A percentile compares a stretch with the other conserved stretches of the same genome.
phyloP scores from a whole-genome alignment of 2,797 vertebrate species.

The Clarias pachynema region DNA sequence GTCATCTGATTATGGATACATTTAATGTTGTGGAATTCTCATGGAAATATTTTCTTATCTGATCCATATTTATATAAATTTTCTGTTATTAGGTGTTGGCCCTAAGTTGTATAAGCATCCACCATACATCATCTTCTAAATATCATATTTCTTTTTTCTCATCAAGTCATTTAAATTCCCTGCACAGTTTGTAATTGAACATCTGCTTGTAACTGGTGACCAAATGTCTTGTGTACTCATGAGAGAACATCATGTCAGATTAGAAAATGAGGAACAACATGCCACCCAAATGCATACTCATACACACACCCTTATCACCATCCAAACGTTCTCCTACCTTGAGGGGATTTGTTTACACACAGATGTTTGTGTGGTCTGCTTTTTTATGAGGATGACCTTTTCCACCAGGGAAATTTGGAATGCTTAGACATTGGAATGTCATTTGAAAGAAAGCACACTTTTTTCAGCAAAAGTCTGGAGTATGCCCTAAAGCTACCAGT shows the following conservation, averaged over 20 bases:
- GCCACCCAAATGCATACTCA: slow-evolving; percentile 53
- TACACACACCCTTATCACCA: slow-evolving; percentile 57
- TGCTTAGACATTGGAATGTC: slow-evolving; percentile 58
- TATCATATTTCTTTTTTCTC: slow-evolving; percentile 64
- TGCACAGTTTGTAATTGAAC: slow-evolving; percentile 73
- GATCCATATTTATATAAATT: not conserved
- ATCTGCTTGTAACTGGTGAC: slow-evolving; percentile 69
- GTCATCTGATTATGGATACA: not conserved
- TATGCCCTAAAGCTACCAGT: slow-evolving; percentile 46
- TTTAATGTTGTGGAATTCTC: not conserved
- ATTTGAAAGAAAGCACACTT: slow-evolving; percentile 54
- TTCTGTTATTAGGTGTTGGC: not conserved
- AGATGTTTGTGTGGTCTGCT: slow-evolving; percentile 60
- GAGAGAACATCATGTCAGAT: slow-evolving; percentile 33
- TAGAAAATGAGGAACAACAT: slow-evolving; percentile 57
- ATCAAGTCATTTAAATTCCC: slow-evolving; percentile 50
- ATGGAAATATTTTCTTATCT: not conserved
- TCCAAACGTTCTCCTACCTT: slow-evolving; percentile 60
- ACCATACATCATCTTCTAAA: slow-evolving; percentile 61
- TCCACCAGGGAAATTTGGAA: slow-evolving; percentile 51
- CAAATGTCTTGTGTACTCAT: slow-evolving; percentile 55
- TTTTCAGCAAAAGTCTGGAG: slow-evolving; percentile 54
- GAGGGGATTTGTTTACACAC: slow-evolving; percentile 57
- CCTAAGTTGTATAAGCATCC: not conserved
- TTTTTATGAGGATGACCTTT: slow-evolving; percentile 54